These are phyloP conservation scores for Drosophila colorata DNA, from an alignment of 2,888 invertebrate genomes.

Conservation along the genomic window DNA sequence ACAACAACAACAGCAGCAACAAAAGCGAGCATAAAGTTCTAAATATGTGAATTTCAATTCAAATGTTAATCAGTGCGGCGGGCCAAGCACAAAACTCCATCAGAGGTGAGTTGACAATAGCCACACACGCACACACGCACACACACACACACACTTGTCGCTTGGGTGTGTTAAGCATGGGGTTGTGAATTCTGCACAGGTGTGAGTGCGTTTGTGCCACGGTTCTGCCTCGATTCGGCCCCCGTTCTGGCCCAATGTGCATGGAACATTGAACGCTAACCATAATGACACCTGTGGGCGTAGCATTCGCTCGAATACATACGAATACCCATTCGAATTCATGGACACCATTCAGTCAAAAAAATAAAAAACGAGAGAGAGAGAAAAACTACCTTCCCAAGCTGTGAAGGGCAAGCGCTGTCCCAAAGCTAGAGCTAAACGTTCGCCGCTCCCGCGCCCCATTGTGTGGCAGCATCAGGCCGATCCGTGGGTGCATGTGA, in stretches of 20 bases:
- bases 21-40: slow-evolving; percentile 42
- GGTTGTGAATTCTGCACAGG: slow-evolving; percentile 43
- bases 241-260: slow-evolving; percentile 75
- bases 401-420: slow-evolving; percentile 64
- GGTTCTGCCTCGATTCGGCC: slow-evolving; percentile 59
- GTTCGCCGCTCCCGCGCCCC: slow-evolving; percentile 53
- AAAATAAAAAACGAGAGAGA: slow-evolving; percentile 16
- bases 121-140: slow-evolving; percentile 29
- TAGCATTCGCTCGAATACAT: slow-evolving; percentile 37
- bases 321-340: slow-evolving; percentile 43
- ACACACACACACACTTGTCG: slow-evolving; percentile 18
- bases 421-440: slow-evolving; percentile 48
- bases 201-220: slow-evolving; percentile 59
- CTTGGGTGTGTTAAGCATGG: slow-evolving; percentile 60
- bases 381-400: slow-evolving; percentile 14
- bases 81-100: slow-evolving; percentile 51
- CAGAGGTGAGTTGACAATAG: slow-evolving; percentile 69
- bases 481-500: slow-evolving; percentile 7
- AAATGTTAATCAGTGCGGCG: slow-evolving; percentile 79
- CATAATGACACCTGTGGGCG: slow-evolving; percentile 76
- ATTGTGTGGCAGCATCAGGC: slow-evolving; percentile 42
- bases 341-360: slow-evolving; percentile 63
- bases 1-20: slow-evolving; percentile 62
- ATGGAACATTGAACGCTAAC: slow-evolving; percentile 62
- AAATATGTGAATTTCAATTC: slow-evolving; percentile 73